phyloP scores from a whole-genome alignment of 2,113 vertebrate species.

The Etheostoma cragini region DNA sequence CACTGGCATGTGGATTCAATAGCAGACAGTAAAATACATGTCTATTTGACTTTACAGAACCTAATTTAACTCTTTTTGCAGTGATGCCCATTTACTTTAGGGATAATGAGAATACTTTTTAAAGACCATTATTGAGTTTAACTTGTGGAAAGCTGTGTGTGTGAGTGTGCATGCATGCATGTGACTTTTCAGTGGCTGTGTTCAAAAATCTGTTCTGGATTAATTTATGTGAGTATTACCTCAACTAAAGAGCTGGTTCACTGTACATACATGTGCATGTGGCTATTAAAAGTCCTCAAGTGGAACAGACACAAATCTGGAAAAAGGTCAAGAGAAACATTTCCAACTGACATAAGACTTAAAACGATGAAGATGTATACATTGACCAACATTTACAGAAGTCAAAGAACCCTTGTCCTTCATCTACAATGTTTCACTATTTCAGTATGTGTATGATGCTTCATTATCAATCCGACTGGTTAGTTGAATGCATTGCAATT shows the following conservation, averaged over 20 bases:
- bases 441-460: neutral
- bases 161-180: neutral
- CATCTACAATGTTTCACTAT: neutral
- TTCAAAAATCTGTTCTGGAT: conserved; percentile 45
- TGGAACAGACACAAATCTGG: neutral
- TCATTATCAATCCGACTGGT: neutral
- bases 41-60: conserved; percentile 58
- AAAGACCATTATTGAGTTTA: conserved; percentile 29
- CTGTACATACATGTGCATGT: neutral
- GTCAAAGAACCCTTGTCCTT: neutral
- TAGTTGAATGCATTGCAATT: neutral
- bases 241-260: conserved; percentile 18
- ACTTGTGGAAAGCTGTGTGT: conserved; percentile 19
- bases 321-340: neutral
- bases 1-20: conserved; percentile 63
- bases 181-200: conserved; percentile 23
- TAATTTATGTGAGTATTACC: conserved; percentile 31
- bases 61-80: conserved; percentile 32
- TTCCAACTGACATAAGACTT: neutral
- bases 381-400: neutral
- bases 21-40: conserved; percentile 50
- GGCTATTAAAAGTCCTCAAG: conserved; percentile 8
- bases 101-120: conserved; percentile 42
- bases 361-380: neutral
- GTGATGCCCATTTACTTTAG: conserved; percentile 30